Base-by-base conservation (phyloP, 2,797 vertebrate genomes). In the Lagocephalus sceleratus region DNA sequence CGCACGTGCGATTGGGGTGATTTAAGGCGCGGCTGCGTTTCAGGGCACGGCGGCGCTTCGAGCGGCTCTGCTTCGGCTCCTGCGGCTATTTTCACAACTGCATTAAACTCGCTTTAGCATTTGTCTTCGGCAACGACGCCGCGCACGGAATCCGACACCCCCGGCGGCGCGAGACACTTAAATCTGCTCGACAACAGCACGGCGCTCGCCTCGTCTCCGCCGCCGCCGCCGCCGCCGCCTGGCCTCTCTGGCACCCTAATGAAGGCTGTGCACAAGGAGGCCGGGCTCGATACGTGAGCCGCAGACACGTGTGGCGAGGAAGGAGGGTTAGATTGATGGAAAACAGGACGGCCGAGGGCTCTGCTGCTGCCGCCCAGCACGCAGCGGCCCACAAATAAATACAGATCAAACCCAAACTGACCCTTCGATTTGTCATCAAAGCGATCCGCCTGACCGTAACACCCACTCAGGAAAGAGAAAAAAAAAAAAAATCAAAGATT, bases 61-160 rank as follows among this genome's bases (percentile, higher is more conserved):
- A 11, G 52, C 53, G 41, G 58, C 44, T 52, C 42, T 8, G 41
- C 51, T 23, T 68, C 23, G 0, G 19, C 20, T 47, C 56, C 29
- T 21, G 35, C 7, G 35, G 25, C 62, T 68, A 60, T 40, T 60
- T 49, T 49, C 21, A 19, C 6, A 61, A 60, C 56, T 48, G 60
- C 57, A 74, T 84, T 76, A 83, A 81, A 67, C 71, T 79, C 56
- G 59, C 76, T 78, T 71, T 63, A 72, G 81, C 76, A 79, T 84
- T 76, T 74, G 73, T 79, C 76, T 86, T 72, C 73, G 54, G 75
- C 81, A 76, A 72, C 57, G 60, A 82, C 51, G 58, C 75, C 54
- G 64, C 64, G 58, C 60, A 40, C 61, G 68, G 80, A 80, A 81
- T 79, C 59, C 68, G 76, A 81, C 73, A 60, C 66, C 78, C 69